A percentile compares a stretch with the other conserved stretches of the same genome.
Conservation (phyloP, 2,888 invertebrate species). For the Tipula confusa region DNA sequence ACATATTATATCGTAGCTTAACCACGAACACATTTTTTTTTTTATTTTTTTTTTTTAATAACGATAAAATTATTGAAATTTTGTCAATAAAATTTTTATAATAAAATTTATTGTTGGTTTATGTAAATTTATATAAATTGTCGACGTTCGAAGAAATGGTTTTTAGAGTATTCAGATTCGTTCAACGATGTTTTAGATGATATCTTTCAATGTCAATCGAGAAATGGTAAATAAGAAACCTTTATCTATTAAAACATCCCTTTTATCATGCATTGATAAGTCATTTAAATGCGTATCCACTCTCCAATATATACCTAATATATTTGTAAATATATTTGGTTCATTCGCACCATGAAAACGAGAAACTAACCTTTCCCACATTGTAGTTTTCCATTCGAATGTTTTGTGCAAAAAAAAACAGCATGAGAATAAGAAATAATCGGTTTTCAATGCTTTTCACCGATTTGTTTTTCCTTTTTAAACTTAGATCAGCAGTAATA, state of each 20-base stretch:
- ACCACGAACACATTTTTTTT: neutral
- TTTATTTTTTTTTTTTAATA: neutral
- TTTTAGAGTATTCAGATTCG: neutral
- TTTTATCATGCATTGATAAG: constrained; percentile 8
- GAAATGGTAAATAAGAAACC: neutral
- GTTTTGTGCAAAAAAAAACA: neutral
- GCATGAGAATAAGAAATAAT: neutral
- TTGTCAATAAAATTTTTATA: neutral
- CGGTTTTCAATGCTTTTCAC: neutral
- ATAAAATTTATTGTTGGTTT: constrained; percentile 8
- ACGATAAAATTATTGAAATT: constrained; percentile 25
- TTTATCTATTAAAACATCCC: neutral
- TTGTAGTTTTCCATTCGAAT: neutral
- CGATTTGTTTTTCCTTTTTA: neutral
- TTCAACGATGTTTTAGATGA: neutral
- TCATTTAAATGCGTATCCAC: neutral
- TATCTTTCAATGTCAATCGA: neutral
- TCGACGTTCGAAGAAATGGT: neutral
- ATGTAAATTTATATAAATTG: neutral
- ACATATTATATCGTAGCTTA: too few relatives aligned
- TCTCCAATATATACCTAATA: neutral
- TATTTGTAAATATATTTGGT: neutral
- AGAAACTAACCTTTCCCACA: neutral
- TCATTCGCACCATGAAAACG: neutral
- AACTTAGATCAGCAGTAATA: neutral